Evolutionary conservation across 1,140 invertebrate genomes (phyloP), one percentile per base, ranked within the genome.

Genomic region (Dendroctonus valens): DNA sequence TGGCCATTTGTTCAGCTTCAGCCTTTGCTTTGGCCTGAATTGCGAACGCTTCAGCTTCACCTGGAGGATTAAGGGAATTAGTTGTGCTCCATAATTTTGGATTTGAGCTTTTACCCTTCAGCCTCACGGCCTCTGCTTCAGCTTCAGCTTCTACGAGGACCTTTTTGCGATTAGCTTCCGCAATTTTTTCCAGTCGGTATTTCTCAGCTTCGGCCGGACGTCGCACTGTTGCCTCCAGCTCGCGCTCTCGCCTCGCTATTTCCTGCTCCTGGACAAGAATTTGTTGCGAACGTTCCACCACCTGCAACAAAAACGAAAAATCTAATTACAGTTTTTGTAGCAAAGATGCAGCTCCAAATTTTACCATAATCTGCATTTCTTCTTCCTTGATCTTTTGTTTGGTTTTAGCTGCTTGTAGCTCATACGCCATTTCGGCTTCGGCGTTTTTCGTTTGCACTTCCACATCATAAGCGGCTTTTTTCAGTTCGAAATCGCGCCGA

Each of bases 341-440:
- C 37, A 6, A 52, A 26, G 7, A 51, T 51, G 12, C n/a, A 26
- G 0, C 37, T 15, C 5, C 12, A 12, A 26, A 52, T 15, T 8
- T 64, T 6, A 66, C 64, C 64, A 59, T 58, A 53, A 97, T 93
- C 79, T 97, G 93, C 94, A 97, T 97, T 76, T 97, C 89, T 78
- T 98, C 95, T 74, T 98, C 95, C 81, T 96, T 96, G 71, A 98
- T 97, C 65, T 91, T 85, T 77, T 97, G 96, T 71, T 95, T 94
- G 0, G 94, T 97, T 80, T 97, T 97, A 0, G 95, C 95, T 37
- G 94, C 94, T 86, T 97, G 91, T 51, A 97, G 79, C 73, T 95
- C 91, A 77, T 93, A 97, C 2, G 96, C 94, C 85, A 98, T 87
- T 77, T 98, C 94, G 14, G 95, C 94, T 81, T 96, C 92, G 39